phyloP scores from a whole-genome alignment of 2,888 invertebrate species.

The Archaeoteleia sp. region DNA sequence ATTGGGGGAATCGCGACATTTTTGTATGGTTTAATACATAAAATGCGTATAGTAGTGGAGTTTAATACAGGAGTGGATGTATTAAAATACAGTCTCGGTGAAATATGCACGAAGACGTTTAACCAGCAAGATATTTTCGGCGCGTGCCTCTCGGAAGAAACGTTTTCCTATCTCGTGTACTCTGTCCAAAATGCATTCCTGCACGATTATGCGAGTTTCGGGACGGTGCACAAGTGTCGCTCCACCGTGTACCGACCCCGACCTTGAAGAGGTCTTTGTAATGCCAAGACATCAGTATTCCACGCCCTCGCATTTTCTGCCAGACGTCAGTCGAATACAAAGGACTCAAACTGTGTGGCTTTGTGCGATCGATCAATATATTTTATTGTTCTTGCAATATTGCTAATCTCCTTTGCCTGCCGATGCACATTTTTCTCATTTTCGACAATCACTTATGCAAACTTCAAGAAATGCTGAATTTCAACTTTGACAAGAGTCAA shows the following conservation, averaged over 20 bases:
- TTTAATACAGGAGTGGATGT: not conserved
- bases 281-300: conserved; percentile 71
- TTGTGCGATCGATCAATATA: conserved; percentile 54
- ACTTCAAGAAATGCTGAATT: no score
- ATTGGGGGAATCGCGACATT: no score
- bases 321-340: conserved; percentile 67
- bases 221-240: conserved; percentile 55
- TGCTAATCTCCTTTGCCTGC: conserved; percentile 20
- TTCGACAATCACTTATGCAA: no score
- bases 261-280: conserved; percentile 74
- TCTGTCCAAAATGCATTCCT: conserved; percentile 16
- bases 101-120: not conserved
- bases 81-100: not conserved
- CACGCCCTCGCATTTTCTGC: conserved; percentile 69
- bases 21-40: no score
- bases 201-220: conserved; percentile 53
- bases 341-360: conserved; percentile 52
- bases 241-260: conserved; percentile 62
- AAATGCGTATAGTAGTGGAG: not conserved
- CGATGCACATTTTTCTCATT: conserved; percentile 21
- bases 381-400: conserved; percentile 49
- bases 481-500: no score
- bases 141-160: conserved; percentile 24
- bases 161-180: conserved; percentile 16
- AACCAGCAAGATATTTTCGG: conserved; percentile 23